phyloP scores from a whole-genome alignment of 2,113 vertebrate genomes.

The Eurystomus gularis region DNA sequence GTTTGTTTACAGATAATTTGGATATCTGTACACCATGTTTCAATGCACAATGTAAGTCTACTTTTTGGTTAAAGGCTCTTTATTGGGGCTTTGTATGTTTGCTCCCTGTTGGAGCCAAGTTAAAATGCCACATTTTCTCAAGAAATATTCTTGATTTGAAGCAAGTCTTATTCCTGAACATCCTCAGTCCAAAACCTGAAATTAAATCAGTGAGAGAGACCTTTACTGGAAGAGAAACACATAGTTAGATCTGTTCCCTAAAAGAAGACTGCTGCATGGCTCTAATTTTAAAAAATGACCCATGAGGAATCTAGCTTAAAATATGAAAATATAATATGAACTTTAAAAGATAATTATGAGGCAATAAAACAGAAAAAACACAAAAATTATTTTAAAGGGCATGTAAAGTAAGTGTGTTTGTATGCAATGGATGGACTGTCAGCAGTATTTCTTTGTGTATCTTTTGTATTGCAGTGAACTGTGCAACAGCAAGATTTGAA shows the following conservation, averaged over 20 bases:
- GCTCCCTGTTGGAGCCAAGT: background rate
- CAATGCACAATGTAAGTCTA: background rate
- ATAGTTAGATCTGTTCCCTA: background rate
- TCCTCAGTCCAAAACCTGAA: background rate
- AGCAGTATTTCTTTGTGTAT: slow-evolving; percentile 53
- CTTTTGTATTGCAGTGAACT: slow-evolving; percentile 51
- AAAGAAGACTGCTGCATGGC: background rate
- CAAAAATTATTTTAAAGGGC: slow-evolving; percentile 3
- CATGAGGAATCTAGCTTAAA: slow-evolving; percentile 3
- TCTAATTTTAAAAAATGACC: background rate
- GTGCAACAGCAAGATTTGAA: slow-evolving; percentile 61
- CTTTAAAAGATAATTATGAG: slow-evolving; percentile 36
- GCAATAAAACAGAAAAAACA: background rate
- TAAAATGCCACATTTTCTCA: background rate
- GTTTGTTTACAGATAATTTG: background rate
- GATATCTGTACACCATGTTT: background rate
- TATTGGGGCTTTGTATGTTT: background rate
- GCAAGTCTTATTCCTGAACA: background rate
- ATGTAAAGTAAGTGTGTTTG: background rate
- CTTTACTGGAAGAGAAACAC: background rate
- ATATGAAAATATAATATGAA: slow-evolving; percentile 14
- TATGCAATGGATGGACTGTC: slow-evolving; percentile 39
- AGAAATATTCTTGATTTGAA: background rate
- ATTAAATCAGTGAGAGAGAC: background rate
- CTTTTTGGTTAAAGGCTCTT: background rate